Conservation (phyloP, 2,888 invertebrate species). For the Nasonovia ribisnigri region DNA sequence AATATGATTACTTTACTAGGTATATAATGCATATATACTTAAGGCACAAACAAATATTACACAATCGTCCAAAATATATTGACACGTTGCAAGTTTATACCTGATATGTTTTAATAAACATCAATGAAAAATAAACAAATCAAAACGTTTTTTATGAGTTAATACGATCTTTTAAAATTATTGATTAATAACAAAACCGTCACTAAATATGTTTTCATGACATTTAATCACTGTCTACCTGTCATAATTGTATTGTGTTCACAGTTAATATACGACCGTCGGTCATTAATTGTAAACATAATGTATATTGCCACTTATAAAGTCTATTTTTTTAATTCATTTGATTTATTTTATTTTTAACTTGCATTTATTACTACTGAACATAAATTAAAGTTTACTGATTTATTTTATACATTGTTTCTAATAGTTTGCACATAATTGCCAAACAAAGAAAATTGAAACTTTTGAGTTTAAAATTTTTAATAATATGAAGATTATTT, state of each 20-base stretch:
- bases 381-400: neutral
- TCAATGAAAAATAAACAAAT: neutral
- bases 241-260: constrained; percentile 10
- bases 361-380: neutral
- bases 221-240: constrained; percentile 43
- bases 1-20: neutral
- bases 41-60: neutral
- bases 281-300: constrained; percentile 12
- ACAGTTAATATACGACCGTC: neutral
- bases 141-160: neutral
- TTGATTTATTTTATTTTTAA: constrained; percentile 18
- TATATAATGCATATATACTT: neutral
- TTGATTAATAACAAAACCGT: neutral
- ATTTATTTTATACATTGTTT: neutral
- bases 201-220: constrained; percentile 20
- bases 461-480: neutral
- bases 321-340: neutral
- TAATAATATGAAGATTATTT: neutral
- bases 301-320: constrained; percentile 17
- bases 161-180: neutral
- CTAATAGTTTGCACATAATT: neutral
- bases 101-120: neutral
- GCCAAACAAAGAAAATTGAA: neutral
- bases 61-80: neutral
- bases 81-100: neutral